Percentiles rank a stretch among this genome's conserved stretches.
phyloP scores from a whole-genome alignment of 2,113 vertebrate species.

The Excalfactoria chinensis region DNA sequence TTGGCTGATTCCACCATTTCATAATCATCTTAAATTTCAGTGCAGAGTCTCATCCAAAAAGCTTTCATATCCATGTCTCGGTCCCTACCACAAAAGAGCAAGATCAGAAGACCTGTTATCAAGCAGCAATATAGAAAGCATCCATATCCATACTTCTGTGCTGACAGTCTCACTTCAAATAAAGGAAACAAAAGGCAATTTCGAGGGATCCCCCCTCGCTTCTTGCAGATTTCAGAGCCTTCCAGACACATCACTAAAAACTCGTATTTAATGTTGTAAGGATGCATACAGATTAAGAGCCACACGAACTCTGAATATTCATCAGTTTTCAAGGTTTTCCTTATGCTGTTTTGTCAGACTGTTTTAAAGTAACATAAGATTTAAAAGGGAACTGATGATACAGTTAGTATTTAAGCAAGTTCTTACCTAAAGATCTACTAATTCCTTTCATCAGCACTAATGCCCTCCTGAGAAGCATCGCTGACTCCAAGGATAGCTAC shows the following conservation, averaged over 20 bases:
- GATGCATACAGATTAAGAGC: not conserved
- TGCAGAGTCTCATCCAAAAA: constrained; percentile 33
- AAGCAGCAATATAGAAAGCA: constrained; percentile 12
- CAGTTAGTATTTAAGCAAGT: not conserved
- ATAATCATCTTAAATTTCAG: constrained; percentile 48
- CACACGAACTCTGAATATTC: not conserved
- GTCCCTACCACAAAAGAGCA: not conserved
- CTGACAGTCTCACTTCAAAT: not conserved
- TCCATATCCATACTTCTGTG: constrained; percentile 2
- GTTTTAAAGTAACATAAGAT: not conserved
- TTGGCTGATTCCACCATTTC: constrained; percentile 45
- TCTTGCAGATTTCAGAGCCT: constrained; percentile 19
- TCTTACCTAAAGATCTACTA: not conserved
- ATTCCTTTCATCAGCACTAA: not conserved
- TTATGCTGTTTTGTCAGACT: not conserved
- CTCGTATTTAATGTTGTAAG: not conserved
- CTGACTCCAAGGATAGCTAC: not conserved
- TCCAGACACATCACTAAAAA: constrained; percentile 25
- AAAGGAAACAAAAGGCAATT: constrained; percentile 23
- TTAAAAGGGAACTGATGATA: not conserved
- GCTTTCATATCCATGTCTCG: not conserved
- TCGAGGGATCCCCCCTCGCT: not conserved
- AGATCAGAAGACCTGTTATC: constrained; percentile 5
- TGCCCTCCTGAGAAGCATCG: not conserved
- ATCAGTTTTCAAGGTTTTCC: not conserved